A percentile compares a stretch with the other conserved stretches of the same genome.
These are phyloP conservation scores for Suillia variegata DNA, from an alignment of 2,888 invertebrate genomes.

Conservation along the genomic window DNA sequence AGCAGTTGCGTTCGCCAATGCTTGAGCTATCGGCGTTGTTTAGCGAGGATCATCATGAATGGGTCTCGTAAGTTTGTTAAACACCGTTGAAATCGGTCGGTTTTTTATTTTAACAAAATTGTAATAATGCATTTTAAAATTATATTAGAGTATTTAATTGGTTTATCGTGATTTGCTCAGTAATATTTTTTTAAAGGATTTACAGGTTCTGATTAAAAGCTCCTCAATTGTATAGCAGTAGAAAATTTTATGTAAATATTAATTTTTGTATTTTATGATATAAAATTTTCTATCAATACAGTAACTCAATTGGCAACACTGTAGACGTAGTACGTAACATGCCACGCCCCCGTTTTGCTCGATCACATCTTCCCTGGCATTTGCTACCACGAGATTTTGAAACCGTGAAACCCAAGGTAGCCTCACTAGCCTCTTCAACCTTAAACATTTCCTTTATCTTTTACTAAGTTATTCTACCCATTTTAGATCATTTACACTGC, in stretches of 20 bases:
- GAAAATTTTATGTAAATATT: neutral
- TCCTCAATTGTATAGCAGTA: too few species aligned
- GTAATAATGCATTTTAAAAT: too few species aligned
- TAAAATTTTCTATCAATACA: conserved; percentile 24
- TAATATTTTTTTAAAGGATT: too few species aligned
- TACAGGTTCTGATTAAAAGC: too few species aligned
- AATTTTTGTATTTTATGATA: neutral
- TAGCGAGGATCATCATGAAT: conserved; percentile 67
- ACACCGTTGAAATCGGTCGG: conserved; percentile 49
- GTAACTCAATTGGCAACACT: conserved; percentile 68
- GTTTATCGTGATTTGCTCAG: too few species aligned
- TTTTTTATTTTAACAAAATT: conserved; percentile 13
- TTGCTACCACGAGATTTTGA: conserved; percentile 72
- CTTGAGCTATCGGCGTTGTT: conserved; percentile 74
- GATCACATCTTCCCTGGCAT: conserved; percentile 76
- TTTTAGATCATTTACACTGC: conserved; percentile 81
- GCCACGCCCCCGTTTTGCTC: conserved; percentile 75
- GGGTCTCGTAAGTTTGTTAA: conserved; percentile 65
- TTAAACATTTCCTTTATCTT: too few species aligned
- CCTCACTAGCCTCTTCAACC: too few species aligned
- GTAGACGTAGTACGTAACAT: conserved; percentile 73
- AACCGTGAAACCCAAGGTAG: conserved; percentile 73
- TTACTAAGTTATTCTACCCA: neutral
- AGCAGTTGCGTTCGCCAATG: conserved; percentile 69
- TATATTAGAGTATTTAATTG: too few species aligned